These are phyloP conservation scores for Carterocephalus palaemon DNA, from an alignment of 2,888 invertebrate species.

Conservation along the genomic window DNA sequence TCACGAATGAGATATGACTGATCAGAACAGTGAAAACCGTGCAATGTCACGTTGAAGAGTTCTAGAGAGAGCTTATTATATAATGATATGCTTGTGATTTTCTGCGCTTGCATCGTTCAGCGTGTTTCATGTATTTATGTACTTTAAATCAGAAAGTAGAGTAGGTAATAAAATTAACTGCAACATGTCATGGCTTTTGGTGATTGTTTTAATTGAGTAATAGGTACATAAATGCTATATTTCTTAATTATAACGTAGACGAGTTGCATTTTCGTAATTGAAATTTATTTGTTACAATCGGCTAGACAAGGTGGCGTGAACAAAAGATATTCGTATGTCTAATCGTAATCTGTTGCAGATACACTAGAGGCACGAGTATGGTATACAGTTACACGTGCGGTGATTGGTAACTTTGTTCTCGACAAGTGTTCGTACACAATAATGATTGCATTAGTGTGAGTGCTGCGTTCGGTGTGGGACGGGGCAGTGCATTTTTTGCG, in stretches of 20 bases:
- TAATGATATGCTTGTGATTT: constrained; percentile 6
- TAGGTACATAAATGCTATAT: no score
- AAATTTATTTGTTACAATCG: constrained; percentile 1
- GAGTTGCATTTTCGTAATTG: constrained; percentile 3
- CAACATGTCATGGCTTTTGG: no score
- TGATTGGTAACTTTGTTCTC: constrained; percentile 59
- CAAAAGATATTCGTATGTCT: constrained; percentile 51
- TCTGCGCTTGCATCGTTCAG: not conserved
- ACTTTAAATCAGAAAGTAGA: no score
- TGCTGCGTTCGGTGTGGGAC: constrained; percentile 72
- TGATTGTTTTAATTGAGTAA: no score
- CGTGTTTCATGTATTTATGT: no score
- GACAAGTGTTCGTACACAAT: constrained; percentile 50
- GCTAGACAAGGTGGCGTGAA: constrained; percentile 28
- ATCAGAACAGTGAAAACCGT: constrained; percentile 16
- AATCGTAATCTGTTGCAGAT: constrained; percentile 52
- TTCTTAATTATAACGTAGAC: no score
- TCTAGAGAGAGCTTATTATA: constrained; percentile 12
- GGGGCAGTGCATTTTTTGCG: constrained; percentile 77
- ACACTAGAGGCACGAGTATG: constrained; percentile 58
- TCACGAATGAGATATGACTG: constrained; percentile 24
- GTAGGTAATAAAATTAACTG: no score
- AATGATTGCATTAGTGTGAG: constrained; percentile 54
- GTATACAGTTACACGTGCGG: constrained; percentile 58
- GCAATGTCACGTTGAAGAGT: constrained; percentile 5